Evolutionary conservation across 2,888 invertebrate species (phyloP).

Genomic region (Cheilosia impressa): DNA sequence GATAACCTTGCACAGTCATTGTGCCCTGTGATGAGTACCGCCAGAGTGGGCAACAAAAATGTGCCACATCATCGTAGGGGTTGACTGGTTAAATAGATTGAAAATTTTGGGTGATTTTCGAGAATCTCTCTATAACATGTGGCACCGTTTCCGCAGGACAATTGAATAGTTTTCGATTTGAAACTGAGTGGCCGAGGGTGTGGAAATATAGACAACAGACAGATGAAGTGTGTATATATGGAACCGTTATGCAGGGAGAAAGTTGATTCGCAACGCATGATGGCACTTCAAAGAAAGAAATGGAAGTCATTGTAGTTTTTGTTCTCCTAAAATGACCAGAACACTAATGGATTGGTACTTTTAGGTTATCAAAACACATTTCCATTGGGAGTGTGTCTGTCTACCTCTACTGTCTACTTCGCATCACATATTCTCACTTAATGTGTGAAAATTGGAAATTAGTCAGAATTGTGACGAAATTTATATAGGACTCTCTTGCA

Average conservation of each 20-base stretch:
- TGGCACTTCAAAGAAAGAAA: background rate
- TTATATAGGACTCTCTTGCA: no score
- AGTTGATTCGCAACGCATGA: conserved; percentile 58
- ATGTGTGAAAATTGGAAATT: no score
- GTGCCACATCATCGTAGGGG: conserved; percentile 66
- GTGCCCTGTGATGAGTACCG: conserved; percentile 50
- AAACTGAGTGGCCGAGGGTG: conserved; percentile 41
- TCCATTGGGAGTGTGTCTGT: no score
- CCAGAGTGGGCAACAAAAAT: conserved; percentile 32
- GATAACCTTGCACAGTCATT: conserved; percentile 57
- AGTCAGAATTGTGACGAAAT: no score
- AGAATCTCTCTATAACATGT: conserved; percentile 55
- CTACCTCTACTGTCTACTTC: no score
- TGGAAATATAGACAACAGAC: conserved; percentile 26
- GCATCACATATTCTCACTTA: no score
- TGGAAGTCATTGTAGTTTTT: background rate
- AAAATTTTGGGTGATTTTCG: conserved; percentile 49
- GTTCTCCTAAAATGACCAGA: background rate
- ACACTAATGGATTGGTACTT: background rate
- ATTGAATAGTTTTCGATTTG: conserved; percentile 42
- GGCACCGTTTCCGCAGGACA: conserved; percentile 43
- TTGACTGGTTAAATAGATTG: no score
- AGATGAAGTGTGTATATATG: conserved; percentile 20
- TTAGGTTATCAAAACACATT: no score
- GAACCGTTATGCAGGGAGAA: background rate